These are phyloP conservation scores for Cheumatopsyche charites DNA, from an alignment of 1,140 invertebrate genomes.

Conservation along the genomic window DNA sequence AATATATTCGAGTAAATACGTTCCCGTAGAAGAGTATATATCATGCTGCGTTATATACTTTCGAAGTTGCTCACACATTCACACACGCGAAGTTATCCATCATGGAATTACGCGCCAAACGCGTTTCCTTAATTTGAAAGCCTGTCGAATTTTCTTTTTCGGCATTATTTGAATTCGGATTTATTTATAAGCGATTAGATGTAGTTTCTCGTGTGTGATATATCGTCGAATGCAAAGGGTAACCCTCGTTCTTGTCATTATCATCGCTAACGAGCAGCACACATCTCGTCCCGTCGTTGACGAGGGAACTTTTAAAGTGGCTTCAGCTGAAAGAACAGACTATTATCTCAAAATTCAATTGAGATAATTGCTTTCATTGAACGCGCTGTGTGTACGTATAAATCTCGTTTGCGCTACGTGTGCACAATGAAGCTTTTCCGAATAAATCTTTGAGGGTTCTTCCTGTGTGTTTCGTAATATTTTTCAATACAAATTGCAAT, in stretches of 20 bases:
- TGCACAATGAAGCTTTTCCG: not conserved
- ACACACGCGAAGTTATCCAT: too few relatives aligned
- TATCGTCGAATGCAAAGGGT: not conserved
- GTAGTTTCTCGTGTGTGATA: not conserved
- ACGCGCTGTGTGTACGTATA: not conserved
- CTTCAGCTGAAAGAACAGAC: not conserved
- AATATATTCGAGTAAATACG: too few relatives aligned
- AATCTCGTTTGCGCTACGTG: not conserved
- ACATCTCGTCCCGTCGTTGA: not conserved
- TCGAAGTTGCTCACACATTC: too few relatives aligned
- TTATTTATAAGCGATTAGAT: too few relatives aligned
- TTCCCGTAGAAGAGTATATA: too few relatives aligned
- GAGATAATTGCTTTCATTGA: not conserved
- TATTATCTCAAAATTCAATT: too few relatives aligned
- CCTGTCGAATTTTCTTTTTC: too few relatives aligned
- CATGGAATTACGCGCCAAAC: too few relatives aligned
- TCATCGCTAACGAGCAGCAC: slow-evolving; percentile 1
- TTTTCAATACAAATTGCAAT: too few relatives aligned
- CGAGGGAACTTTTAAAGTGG: slow-evolving; percentile 4
- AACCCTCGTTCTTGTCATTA: slow-evolving; percentile 25
- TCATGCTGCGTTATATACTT: too few relatives aligned
- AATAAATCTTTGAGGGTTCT: not conserved
- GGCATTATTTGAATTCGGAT: too few relatives aligned
- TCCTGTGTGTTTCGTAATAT: not conserved
- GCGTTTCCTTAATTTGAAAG: too few relatives aligned